Evolutionary conservation across 2,888 invertebrate species (phyloP), one percentile per base, ranked within the genome.

Genomic region (Acronicta alni): DNA sequence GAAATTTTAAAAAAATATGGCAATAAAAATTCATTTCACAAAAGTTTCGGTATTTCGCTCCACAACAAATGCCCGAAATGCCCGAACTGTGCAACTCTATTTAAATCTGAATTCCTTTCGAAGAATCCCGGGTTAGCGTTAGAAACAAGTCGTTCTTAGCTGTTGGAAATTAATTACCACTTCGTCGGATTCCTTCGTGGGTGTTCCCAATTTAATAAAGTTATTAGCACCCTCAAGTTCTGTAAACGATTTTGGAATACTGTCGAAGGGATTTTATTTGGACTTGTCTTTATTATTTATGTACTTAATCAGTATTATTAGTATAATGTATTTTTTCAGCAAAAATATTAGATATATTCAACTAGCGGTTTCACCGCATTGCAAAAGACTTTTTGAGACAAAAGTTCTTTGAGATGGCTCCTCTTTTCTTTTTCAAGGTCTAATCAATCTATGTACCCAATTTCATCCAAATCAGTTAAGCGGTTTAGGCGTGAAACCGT

Each of bases 131-230:
- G 56, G 57, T 41, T 60, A 72, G 69, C 67, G 65, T 70, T 79
- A 73, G 72, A 79, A 80, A 72, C 73, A 78, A 80, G 66, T 73
- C 75, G 67, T 70, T 74, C 45, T 60, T 63, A 54, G 55, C 63
- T 81, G 82, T 86, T 85, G 84, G 79, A 84, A 87, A 87, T 86
- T 86, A 86, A 87, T 88, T 84, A 81, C 79, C 71, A 65, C 67
- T 82, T 75, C 67, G 63, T 61, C 23, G 61, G 75, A 81, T 81
- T 79, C 73, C 77, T 77, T 71, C 66, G 60, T 55, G 77, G 80
- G 72, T 32, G 68, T 72, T 75, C 62, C 73, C 78, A 79, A 83
- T 83, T 83, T 81, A 80, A 84, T 84, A 80, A 85, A 82, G 75
- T 83, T 81, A 83, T 82, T 82, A 39, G 76, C 73, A 79, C 67